Evolutionary conservation across 1,140 invertebrate genomes (phyloP), one percentile per base, ranked within the genome.

Genomic region (Adelges cooleyi): DNA sequence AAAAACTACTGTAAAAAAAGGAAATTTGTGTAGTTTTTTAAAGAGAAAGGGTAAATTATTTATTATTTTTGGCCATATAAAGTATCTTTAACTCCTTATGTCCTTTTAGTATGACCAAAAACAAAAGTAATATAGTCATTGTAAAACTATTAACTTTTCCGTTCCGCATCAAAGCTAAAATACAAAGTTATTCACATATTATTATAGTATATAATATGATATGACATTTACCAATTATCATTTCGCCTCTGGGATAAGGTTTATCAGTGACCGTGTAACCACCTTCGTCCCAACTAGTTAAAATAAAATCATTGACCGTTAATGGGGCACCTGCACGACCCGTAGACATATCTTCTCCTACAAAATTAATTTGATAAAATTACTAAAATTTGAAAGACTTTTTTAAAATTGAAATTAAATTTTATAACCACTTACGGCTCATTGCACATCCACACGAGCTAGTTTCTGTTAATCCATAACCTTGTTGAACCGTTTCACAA

Each of bases 401-500:
- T n/a, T 44, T 6, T 46, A 3, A 13, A 13, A 62, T n/a, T n/a
- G n/a, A n/a, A n/a, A n/a, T n/a, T n/a, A n/a, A n/a, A n/a, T n/a
- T n/a, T n/a, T n/a, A 42, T 33, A 44, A 25, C 0, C 54, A 80
- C 79, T 77, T 78, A 86, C 86, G 76, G 74, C 93, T 86, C 82
- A 91, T 89, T 59, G 95, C 86, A 17, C 91, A 89, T 25, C 90
- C 92, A 72, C 88, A 92, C 2, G 92, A 95, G 69, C 88, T 89
- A 10, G 94, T 97, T 81, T 99, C 95, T 1, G 96, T 99, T 36
- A 98, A 82, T 8, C 95, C 96, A 78, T 99, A 99, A 49, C 95
- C 96, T 74, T 95, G 92, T 51, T 90, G 83, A 22, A 98, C 83
- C 48, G 86, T 86, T 46, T 89, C 86, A 74, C 92, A 96, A 22